phyloP scores from a whole-genome alignment of 2,113 vertebrate species.

The Lucifuga dentata region DNA sequence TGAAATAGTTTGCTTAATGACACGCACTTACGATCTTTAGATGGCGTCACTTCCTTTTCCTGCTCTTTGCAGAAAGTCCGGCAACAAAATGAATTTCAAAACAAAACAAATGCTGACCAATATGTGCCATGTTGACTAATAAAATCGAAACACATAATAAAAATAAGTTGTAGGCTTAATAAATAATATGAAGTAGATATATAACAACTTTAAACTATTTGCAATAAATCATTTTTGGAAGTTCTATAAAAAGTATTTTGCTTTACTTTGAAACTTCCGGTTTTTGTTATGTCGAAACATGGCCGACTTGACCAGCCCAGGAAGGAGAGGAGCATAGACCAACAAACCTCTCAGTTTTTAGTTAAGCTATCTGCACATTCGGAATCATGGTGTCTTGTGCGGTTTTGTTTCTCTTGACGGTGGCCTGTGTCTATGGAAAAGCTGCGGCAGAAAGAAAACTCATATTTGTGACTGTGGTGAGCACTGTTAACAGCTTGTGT shows the following conservation, averaged over 20 bases:
- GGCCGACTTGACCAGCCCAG: not conserved
- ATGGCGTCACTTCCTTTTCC: slow-evolving; percentile 12
- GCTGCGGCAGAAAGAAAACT: slow-evolving; percentile 42
- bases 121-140: accelerated
- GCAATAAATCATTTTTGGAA: no score
- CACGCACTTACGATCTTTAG: no score
- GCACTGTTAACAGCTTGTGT: no score
- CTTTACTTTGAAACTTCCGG: slow-evolving; percentile 1
- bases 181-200: no score
- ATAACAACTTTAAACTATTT: no score
- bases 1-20: no score
- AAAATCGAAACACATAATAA: no score
- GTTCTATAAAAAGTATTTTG: no score
- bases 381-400: slow-evolving; percentile 34
- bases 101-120: not conserved
- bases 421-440: slow-evolving; percentile 14
- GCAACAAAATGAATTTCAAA: not conserved
- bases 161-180: no score
- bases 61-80: not conserved
- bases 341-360: not conserved
- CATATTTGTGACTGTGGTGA: slow-evolving; percentile 71
- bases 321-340: not conserved
- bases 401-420: slow-evolving; percentile 21
- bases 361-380: not conserved
- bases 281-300: accelerated